A percentile compares a stretch with the other conserved stretches of the same genome.
Conservation (phyloP, 2,888 invertebrate genomes). For the Dichetophora obliterata region DNA sequence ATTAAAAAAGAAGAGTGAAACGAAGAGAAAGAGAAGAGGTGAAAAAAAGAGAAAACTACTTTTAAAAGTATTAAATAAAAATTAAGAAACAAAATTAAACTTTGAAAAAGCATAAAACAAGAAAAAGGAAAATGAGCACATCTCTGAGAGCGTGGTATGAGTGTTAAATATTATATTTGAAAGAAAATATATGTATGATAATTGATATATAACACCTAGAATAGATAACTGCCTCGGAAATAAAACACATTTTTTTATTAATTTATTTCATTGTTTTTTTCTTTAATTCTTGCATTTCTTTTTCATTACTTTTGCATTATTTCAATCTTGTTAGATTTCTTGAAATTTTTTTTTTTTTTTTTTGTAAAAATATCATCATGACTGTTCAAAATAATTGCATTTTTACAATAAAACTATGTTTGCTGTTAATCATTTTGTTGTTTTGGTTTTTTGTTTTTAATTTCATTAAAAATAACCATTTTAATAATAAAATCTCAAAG, state of each 20-base stretch:
- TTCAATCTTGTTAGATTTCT: slow-evolving; percentile 27
- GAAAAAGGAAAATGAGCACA: background rate
- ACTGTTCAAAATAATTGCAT: slow-evolving; percentile 33
- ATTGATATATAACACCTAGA: too few relatives aligned
- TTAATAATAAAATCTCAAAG: slow-evolving; percentile 12
- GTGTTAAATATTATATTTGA: too few relatives aligned
- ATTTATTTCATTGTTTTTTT: slow-evolving; percentile 32
- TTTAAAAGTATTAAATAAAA: slow-evolving; percentile 2
- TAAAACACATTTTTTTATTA: slow-evolving; percentile 38
- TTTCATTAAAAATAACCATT: background rate
- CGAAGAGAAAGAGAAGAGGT: slow-evolving; percentile 37
- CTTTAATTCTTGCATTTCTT: slow-evolving; percentile 24
- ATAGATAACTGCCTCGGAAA: background rate
- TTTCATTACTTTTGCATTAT: slow-evolving; percentile 29
- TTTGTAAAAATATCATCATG: slow-evolving; percentile 31
- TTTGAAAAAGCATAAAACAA: background rate
- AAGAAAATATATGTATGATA: too few relatives aligned
- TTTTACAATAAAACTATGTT: background rate
- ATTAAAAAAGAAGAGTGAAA: slow-evolving; percentile 36
- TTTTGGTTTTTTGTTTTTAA: background rate
- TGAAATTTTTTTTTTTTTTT: slow-evolving; percentile 25
- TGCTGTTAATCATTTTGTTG: background rate
- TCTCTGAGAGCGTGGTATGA: background rate
- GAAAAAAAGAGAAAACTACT: slow-evolving; percentile 25
- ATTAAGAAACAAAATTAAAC: slow-evolving; percentile 1